Conservation (phyloP, 2,888 invertebrate genomes). For the Lampropteryx suffumata region DNA sequence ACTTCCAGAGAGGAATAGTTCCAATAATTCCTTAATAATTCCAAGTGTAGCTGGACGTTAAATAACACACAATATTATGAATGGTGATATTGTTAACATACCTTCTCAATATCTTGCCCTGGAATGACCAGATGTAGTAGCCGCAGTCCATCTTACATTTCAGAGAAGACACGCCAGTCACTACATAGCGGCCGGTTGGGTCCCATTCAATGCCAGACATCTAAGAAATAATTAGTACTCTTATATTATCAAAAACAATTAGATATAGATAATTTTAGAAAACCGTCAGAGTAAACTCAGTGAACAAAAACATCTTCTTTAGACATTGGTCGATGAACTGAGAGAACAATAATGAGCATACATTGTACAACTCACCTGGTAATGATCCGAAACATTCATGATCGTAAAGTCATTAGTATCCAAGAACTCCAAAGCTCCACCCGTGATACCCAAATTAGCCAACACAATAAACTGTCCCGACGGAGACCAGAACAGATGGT, state of each 20-base stretch:
- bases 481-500: constrained; percentile 97
- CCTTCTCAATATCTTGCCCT: constrained; percentile 87
- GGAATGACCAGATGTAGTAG: constrained; percentile 99
- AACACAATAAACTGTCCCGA: constrained; percentile 97
- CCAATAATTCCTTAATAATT: too few species aligned
- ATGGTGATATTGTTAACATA: constrained; percentile 26
- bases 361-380: constrained; percentile 79
- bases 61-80: too few species aligned
- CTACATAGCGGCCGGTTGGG: constrained; percentile 98
- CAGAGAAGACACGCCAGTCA: constrained; percentile 97
- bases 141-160: constrained; percentile 96
- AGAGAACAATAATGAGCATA: too few species aligned
- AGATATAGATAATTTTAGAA: too few species aligned
- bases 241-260: too few species aligned
- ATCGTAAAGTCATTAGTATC: constrained; percentile 97
- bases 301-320: too few species aligned
- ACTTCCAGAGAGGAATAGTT: too few species aligned
- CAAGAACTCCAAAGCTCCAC: constrained; percentile 96
- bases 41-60: too few species aligned
- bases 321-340: too few species aligned
- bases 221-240: constrained; percentile 42
- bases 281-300: too few species aligned
- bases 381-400: constrained; percentile 97
- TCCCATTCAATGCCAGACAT: constrained; percentile 99
- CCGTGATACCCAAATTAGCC: constrained; percentile 92